Evolutionary conservation across 2,113 vertebrate genomes (phyloP), one percentile per base, ranked within the genome.

Genomic region (Otolemur garnettii): DNA sequence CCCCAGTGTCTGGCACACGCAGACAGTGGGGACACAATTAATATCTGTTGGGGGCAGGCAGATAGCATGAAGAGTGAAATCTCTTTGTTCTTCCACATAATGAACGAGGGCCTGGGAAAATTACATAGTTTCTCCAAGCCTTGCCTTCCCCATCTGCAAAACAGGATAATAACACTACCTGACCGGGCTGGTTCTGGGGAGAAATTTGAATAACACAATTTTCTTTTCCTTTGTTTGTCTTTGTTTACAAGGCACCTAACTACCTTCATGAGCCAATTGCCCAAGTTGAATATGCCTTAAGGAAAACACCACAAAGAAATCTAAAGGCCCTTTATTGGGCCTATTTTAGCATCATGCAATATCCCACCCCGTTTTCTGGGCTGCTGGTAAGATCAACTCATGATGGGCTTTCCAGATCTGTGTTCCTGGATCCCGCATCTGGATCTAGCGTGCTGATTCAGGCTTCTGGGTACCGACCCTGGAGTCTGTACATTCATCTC

Each of bases 231-330:
- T n/a, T 74, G 30, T 55, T 80, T 79, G 78, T 33, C 50, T 83
- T 90, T 80, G 68, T 60, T 90, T 87, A 72, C 62, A 90, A 91
- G 82, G 42, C 62, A 90, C 9, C 38, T 53, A 55, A 87, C 19
- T 64, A n/a, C 30, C 28, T 94, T 95, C 77, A 85, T 92, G 92
- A 78, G 57, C 53, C 77, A 93, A 69, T 62, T 92, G 85, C 11
- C 26, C 28, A 87, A 87, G 89, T 50, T 59, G 78, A 96, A 90
- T 42, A 79, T 4, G 68, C 45, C 53, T 86, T 81, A 90, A 78
- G 94, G 66, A 81, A 84, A 38, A 93, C n/a, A 10, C 15, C n/a
- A 83, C n/a, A 17, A 55, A 57, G 83, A 80, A 95, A 66, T 77
- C 18, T 87, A 75, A 94, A 85, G 19, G 12, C 19, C 24, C 4